Percentiles rank a stretch among this genome's conserved stretches.
These are phyloP conservation scores for Tupaia chinensis DNA, from an alignment of 2,113 vertebrate species.

Conservation along the genomic window DNA sequence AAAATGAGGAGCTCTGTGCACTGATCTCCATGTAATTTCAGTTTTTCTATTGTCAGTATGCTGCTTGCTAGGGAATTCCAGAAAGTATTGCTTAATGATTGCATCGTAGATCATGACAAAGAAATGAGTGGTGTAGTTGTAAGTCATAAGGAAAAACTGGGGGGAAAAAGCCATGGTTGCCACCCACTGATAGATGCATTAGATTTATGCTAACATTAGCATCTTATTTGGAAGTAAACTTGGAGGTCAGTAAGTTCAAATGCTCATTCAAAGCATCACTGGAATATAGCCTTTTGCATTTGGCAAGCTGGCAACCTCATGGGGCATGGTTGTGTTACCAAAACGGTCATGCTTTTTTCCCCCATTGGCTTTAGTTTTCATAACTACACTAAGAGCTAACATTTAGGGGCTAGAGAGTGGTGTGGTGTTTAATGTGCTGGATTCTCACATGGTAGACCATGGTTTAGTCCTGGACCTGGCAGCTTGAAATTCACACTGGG, in stretches of 20 bases:
- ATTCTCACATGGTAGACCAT: no score
- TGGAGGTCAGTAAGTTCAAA: not conserved
- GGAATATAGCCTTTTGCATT: not conserved
- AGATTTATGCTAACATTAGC: slow-evolving; percentile 21
- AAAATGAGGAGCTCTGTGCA: not conserved
- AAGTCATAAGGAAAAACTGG: not conserved
- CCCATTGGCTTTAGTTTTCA: not conserved
- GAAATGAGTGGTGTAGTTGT: not conserved
- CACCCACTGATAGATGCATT: not conserved
- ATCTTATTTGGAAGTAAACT: slow-evolving; percentile 7
- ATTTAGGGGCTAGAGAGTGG: not conserved
- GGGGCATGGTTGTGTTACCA: not conserved
- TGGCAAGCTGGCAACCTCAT: not conserved
- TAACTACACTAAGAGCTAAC: not conserved
- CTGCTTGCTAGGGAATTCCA: slow-evolving; percentile 54
- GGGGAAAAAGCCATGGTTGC: not conserved
- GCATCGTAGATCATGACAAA: not conserved
- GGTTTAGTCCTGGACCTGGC: no score
- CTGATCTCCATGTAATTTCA: not conserved
- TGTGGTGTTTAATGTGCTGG: no score
- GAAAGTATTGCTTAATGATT: slow-evolving; percentile 16
- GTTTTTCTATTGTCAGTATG: slow-evolving; percentile 32
- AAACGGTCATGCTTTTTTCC: not conserved
- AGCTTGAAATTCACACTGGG: no score
- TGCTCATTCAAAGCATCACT: not conserved